Evolutionary conservation across 2,797 vertebrate species (phyloP).

Genomic region (Pangasius macronema): DNA sequence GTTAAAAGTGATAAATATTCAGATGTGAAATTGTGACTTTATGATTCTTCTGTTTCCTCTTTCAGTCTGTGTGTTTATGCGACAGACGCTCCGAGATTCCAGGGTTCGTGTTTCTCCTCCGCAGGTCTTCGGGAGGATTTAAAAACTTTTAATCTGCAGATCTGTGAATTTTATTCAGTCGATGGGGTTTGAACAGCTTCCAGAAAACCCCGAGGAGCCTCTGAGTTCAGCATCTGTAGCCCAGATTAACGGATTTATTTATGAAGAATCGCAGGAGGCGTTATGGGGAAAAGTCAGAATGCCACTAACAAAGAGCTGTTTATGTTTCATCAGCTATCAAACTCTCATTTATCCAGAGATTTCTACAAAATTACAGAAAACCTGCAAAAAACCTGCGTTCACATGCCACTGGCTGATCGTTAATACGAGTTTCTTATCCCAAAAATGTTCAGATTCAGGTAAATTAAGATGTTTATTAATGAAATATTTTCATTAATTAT

Average conservation of each 20-base stretch:
- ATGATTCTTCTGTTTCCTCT: neutral
- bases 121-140: conserved; percentile 43
- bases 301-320: neutral
- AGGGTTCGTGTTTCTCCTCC: conserved; percentile 23
- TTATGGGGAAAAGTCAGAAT: neutral
- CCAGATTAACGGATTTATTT: conserved; percentile 61
- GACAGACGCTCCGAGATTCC: conserved; percentile 21
- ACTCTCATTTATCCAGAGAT: neutral
- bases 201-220: conserved; percentile 56
- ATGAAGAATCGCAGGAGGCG: neutral
- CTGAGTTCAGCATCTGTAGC: conserved; percentile 61
- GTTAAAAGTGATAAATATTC: neutral
- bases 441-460: neutral
- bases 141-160: conserved; percentile 53
- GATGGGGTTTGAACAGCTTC: conserved; percentile 54
- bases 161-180: conserved; percentile 62
- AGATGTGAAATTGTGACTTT: neutral
- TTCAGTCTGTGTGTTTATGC: neutral
- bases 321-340: neutral
- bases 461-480: neutral
- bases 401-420: neutral
- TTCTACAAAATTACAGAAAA: neutral
- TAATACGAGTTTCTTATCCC: neutral
- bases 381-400: neutral
- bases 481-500: neutral